Evolutionary conservation across 2,888 invertebrate species (phyloP).

Genomic region (Trissolcus japonicus): DNA sequence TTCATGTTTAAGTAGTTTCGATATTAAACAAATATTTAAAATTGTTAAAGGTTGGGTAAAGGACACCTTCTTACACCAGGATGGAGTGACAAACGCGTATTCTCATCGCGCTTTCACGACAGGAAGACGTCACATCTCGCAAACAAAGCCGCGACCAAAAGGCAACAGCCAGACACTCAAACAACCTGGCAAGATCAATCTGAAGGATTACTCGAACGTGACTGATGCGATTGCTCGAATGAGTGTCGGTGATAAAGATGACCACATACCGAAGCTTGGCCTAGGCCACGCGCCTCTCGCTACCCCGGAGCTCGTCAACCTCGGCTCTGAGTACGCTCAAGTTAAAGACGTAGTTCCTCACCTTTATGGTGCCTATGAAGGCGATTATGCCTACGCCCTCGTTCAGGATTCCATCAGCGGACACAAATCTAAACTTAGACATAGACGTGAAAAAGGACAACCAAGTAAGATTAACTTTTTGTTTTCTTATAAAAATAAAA

Average conservation of each 20-base stretch:
- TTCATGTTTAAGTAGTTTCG: too few species aligned
- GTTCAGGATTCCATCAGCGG: slow-evolving; percentile 81
- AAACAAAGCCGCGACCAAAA: slow-evolving; percentile 81
- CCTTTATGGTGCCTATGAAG: slow-evolving; percentile 78
- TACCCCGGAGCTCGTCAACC: slow-evolving; percentile 86
- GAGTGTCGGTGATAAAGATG: slow-evolving; percentile 78
- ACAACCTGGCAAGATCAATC: slow-evolving; percentile 93
- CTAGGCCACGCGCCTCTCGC: slow-evolving; percentile 85
- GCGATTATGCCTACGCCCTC: slow-evolving; percentile 82
- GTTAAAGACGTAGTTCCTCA: slow-evolving; percentile 80
- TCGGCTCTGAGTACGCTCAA: slow-evolving; percentile 86
- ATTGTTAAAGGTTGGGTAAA: slow-evolving; percentile 79
- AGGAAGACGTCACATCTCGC: slow-evolving; percentile 80
- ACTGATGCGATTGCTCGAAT: slow-evolving; percentile 88
- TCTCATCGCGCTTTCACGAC: slow-evolving; percentile 85
- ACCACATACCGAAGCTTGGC: slow-evolving; percentile 69
- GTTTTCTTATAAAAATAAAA: background rate
- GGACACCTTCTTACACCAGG: slow-evolving; percentile 77
- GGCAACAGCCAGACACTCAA: slow-evolving; percentile 84
- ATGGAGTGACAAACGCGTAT: slow-evolving; percentile 80
- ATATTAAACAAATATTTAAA: too few species aligned
- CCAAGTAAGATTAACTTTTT: slow-evolving; percentile 76
- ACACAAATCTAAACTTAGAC: slow-evolving; percentile 80
- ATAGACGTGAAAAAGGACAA: slow-evolving; percentile 81
- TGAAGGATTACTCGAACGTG: slow-evolving; percentile 92